Percentiles rank a stretch among this genome's conserved stretches.
Conservation (phyloP, 2,113 vertebrate species). For the Lanius ludovicianus region DNA sequence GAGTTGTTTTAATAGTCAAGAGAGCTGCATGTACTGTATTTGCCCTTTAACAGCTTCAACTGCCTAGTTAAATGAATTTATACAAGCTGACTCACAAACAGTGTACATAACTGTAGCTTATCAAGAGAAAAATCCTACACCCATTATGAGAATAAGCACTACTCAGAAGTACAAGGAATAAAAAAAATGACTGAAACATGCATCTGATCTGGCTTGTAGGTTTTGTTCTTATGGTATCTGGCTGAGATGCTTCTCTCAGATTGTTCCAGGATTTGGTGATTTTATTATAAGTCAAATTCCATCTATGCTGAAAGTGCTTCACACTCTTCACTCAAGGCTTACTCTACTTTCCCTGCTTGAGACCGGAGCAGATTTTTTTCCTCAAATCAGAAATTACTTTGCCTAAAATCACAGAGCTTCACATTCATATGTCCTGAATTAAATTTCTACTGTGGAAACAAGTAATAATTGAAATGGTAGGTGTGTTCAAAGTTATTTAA, state of each 20-base stretch:
- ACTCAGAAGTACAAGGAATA: neutral
- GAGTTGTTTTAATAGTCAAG: neutral
- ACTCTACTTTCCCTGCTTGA: neutral
- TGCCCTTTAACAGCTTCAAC: neutral
- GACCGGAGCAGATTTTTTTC: neutral
- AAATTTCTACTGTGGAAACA: neutral
- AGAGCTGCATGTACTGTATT: neutral
- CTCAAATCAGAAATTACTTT: neutral
- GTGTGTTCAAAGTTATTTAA: neutral
- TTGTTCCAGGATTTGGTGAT: neutral
- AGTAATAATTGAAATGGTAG: neutral
- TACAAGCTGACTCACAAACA: neutral
- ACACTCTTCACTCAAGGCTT: neutral
- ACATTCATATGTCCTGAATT: neutral
- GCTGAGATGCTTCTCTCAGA: neutral
- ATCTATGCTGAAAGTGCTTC: neutral
- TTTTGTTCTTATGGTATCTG: neutral
- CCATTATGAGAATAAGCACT: neutral
- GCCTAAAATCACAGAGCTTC: neutral
- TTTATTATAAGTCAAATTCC: neutral
- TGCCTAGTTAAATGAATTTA: neutral
- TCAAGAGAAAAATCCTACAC: neutral
- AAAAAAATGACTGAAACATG: neutral
- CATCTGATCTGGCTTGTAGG: neutral
- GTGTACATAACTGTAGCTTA: neutral